Percentiles rank a stretch among this genome's conserved stretches.
These are phyloP conservation scores for Pterois miles DNA, from an alignment of 2,797 vertebrate genomes.

Conservation along the genomic window DNA sequence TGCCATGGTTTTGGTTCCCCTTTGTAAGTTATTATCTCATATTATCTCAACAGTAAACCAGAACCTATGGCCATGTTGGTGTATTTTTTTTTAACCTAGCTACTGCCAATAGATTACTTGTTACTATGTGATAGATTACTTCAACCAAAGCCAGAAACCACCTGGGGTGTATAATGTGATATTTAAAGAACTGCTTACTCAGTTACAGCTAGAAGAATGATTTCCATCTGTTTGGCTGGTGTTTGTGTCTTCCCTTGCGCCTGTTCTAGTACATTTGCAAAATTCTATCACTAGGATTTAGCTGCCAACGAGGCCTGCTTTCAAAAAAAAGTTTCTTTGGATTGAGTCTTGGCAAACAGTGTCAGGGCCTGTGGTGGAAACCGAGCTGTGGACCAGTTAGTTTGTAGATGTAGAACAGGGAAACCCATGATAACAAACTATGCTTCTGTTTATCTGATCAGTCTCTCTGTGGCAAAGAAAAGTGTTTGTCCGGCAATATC, in stretches of 20 bases:
- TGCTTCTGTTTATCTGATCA: constrained; percentile 38
- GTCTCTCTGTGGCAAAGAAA: constrained; percentile 19
- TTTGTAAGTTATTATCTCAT: constrained; percentile 37
- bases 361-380: constrained; percentile 7
- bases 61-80: constrained; percentile 44
- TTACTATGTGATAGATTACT: constrained; percentile 37
- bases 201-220: constrained; percentile 3
- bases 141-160: constrained; percentile 22
- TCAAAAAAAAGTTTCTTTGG: background rate
- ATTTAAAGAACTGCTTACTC: constrained; percentile 10
- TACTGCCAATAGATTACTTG: constrained; percentile 51
- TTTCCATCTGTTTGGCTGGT: background rate
- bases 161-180: background rate
- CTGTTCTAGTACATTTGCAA: background rate
- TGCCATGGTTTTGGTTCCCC: constrained; percentile 59
- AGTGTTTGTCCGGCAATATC: background rate
- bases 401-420: constrained; percentile 11
- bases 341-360: background rate
- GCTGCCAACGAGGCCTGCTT: background rate
- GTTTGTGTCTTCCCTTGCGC: background rate
- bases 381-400: constrained; percentile 6
- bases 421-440: background rate
- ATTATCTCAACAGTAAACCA: constrained; percentile 22
- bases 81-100: constrained; percentile 25
- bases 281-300: background rate